Conservation (phyloP, 2,797 vertebrate genomes). For the Lagorchestes hirsutus region DNA sequence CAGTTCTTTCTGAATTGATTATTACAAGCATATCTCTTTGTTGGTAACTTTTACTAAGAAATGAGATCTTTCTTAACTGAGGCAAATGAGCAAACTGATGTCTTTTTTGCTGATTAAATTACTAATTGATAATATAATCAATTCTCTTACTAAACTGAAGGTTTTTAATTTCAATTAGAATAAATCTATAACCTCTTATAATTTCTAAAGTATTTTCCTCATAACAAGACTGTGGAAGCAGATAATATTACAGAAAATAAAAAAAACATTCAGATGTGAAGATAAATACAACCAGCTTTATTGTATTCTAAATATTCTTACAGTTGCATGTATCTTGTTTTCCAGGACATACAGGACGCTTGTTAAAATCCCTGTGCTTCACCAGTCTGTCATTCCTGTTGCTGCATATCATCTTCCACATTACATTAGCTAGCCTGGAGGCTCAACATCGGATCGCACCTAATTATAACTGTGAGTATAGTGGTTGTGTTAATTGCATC, state of each 20-base stretch:
- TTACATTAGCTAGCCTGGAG: conserved; percentile 95
- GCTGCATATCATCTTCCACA: conserved; percentile 98
- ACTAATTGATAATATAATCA: not conserved
- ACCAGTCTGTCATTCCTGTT: conserved; percentile 96
- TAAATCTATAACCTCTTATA: not conserved
- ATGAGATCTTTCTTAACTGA: not conserved
- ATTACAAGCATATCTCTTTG: not conserved
- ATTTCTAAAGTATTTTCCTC: not conserved
- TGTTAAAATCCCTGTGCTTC: conserved; percentile 97
- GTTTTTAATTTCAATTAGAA: not conserved
- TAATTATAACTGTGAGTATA: conserved; percentile 96
- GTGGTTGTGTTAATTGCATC: conserved; percentile 7
- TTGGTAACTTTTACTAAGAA: not conserved
- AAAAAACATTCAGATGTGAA: not conserved
- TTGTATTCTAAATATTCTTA: conserved; percentile 2
- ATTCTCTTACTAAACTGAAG: not conserved
- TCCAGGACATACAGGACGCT: conserved; percentile 95
- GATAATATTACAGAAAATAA: not conserved
- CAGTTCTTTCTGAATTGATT: not conserved
- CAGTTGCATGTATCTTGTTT: conserved; percentile 68
- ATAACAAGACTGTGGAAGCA: not conserved
- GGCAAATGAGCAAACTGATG: not conserved
- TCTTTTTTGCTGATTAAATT: not conserved
- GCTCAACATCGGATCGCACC: conserved; percentile 88
- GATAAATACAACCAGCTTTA: not conserved